Conservation (phyloP, 2,888 invertebrate genomes). For the Hecatera dysodea region DNA sequence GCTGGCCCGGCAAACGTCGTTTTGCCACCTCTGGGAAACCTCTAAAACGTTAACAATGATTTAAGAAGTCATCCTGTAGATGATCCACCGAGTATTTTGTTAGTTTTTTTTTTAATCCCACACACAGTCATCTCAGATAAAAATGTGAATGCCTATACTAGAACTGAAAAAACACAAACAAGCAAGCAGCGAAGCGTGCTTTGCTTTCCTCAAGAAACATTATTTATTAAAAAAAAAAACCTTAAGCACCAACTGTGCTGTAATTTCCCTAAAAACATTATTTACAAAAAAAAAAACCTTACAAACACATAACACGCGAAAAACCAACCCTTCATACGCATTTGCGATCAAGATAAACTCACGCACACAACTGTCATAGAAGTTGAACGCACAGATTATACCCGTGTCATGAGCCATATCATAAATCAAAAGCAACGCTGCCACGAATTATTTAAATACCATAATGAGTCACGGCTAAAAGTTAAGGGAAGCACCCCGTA, state of each 20-base stretch:
- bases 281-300: conserved; percentile 26
- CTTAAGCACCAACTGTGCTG: too few relatives aligned
- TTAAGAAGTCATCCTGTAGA: too few relatives aligned
- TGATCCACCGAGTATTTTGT: too few relatives aligned
- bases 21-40: too few relatives aligned
- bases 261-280: background rate
- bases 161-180: too few relatives aligned
- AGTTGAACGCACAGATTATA: conserved; percentile 77
- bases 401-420: conserved; percentile 82
- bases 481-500: conserved; percentile 83
- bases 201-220: background rate
- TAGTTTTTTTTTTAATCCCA: too few relatives aligned
- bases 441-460: conserved; percentile 90
- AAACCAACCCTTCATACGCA: conserved; percentile 68
- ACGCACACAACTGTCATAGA: conserved; percentile 71
- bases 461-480: conserved; percentile 89
- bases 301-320: conserved; percentile 32
- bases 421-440: conserved; percentile 85
- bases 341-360: conserved; percentile 71
- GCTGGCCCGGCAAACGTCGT: too few relatives aligned
- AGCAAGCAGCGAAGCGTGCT: too few relatives aligned
- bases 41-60: too few relatives aligned
- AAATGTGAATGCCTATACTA: too few relatives aligned
- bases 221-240: conserved; percentile 23
- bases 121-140: too few relatives aligned